These are phyloP conservation scores for Anagyrus pseudococci DNA, from an alignment of 2,888 invertebrate genomes.

Conservation along the genomic window DNA sequence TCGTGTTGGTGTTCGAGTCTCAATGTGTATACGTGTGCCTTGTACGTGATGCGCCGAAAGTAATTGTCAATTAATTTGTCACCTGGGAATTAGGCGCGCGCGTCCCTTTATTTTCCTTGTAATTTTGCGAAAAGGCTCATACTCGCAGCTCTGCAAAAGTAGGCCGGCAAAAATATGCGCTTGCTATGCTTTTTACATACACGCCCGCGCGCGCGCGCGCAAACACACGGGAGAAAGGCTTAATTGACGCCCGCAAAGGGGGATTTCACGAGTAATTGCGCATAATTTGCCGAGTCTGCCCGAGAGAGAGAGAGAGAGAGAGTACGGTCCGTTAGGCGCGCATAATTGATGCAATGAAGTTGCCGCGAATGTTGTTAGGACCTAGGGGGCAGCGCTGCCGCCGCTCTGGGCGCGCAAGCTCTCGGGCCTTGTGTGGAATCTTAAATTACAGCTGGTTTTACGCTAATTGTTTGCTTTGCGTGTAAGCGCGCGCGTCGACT, in stretches of 20 bases:
- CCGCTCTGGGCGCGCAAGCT: too few relatives aligned
- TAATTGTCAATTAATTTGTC: conserved; percentile 36
- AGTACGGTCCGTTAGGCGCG: too few relatives aligned
- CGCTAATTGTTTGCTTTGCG: too few relatives aligned
- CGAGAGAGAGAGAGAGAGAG: too few relatives aligned
- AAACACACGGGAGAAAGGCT: conserved; percentile 22
- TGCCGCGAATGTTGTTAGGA: conserved; percentile 1
- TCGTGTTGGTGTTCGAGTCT: conserved; percentile 1
- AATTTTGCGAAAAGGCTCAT: conserved; percentile 1
- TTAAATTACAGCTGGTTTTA: too few relatives aligned
- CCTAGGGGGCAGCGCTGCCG: too few relatives aligned
- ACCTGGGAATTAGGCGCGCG: too few relatives aligned
- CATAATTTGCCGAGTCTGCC: conserved; percentile 8
- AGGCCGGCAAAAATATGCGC: not conserved
- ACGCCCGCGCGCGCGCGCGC: conserved; percentile 7
- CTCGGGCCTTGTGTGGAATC: too few relatives aligned
- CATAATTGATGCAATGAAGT: conserved; percentile 21
- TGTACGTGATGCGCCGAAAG: conserved; percentile 17
- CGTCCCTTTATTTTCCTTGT: not conserved
- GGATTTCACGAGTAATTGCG: conserved; percentile 16
- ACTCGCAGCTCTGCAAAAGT: not conserved
- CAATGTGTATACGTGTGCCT: too few relatives aligned
- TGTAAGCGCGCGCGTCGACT: too few relatives aligned
- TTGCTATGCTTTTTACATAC: conserved; percentile 18
- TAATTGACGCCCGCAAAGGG: conserved; percentile 1